Evolutionary conservation across 2,888 invertebrate genomes (phyloP), one percentile per base, ranked within the genome.

Genomic region (Phyllotreta striolata): DNA sequence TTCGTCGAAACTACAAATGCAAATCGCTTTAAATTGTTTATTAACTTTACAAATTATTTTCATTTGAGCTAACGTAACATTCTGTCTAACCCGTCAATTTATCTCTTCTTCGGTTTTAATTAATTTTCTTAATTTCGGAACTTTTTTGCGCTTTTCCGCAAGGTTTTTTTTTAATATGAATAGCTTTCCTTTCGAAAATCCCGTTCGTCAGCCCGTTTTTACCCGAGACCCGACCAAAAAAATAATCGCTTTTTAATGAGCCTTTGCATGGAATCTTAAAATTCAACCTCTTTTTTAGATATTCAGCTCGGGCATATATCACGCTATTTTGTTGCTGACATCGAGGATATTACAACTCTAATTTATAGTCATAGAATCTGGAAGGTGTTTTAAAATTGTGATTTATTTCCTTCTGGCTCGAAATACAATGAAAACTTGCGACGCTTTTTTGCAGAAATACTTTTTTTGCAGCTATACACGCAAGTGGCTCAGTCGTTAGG

Each of bases 301-400:
- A 47, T 59, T 39, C 41, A 37, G 24, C 24, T 24, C 37, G 34
- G 6, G 41, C 51, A 59, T 59, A 59, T 59, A 51, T 51, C 40
- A 49, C 37, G 41, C 41, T 51, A 59, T 59, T 59, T 51, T 59
- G 59, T 41, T 59, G 40, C 51, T 59, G 59, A 59, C 59, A 59
- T 51, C 51, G 6, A 51, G 59, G 43, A 59, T 49, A 59, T 58
- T 59, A 59, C 51, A 59, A 59, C 35, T 49, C 41, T 49, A 59
- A 59, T 59, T 59, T 59, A 59, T 59, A 51, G 59, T 59, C 59
- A 59, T 51, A 59, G 40, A 59, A 59, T 59, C 59, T 59, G 59
- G 41, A 59, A 59, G 51, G 59, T 59, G 59, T 51, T 59, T 41
- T 49, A 58, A 58, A 49, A 40, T 49, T 51, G 40, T 59, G 59